Base-by-base conservation (phyloP, 1,140 invertebrate genomes). In the Chrysomallon squamiferum region DNA sequence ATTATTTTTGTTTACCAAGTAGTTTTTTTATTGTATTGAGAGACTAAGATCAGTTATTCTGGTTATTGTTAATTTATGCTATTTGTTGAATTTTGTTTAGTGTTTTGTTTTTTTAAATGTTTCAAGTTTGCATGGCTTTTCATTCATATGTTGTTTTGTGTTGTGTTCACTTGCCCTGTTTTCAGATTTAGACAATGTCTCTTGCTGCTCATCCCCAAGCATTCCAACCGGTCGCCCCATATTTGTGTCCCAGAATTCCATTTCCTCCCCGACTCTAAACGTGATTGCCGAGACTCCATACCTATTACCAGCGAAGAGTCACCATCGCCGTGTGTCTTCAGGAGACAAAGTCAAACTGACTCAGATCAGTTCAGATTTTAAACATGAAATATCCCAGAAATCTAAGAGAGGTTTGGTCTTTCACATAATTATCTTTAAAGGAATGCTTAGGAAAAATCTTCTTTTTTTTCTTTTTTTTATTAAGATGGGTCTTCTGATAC, bases 311-410 rank as follows among this genome's bases (percentile, higher is more conserved):
- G 65, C 54, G 30, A 62, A 63, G 61, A 74, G 67, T 52, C 80
- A 84, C 58, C 82, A 84, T 67, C 68, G 82, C 15, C 68, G 82
- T 20, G 70, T 76, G 18, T 75, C 74, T 7, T 82, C 82, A 0
- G 80, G 80, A n/a, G 82, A 84, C 66, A 84, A 84, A 68, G 64
- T 76, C 27, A 76, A 77, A 62, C 52, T 80, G 35, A 38, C 35
- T 38, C 78, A 81, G 72, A 71, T 83, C 52, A 82, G 77, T 64
- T 66, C 74, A 2, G 80, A 82, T 25, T 73, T 83, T 61, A 76
- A 78, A 65, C 77, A 71, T 50, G 79, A 81, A 64, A 78, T 82
- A 27, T 72, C 68, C 20, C 59, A 67, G 47, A 71, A 69, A 52
- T 65, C 65, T 29, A 65, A 56, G 32, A 73, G 68, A 81, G 79